Base-by-base conservation (phyloP, 2,113 vertebrate species). In the Pavo muticus region DNA sequence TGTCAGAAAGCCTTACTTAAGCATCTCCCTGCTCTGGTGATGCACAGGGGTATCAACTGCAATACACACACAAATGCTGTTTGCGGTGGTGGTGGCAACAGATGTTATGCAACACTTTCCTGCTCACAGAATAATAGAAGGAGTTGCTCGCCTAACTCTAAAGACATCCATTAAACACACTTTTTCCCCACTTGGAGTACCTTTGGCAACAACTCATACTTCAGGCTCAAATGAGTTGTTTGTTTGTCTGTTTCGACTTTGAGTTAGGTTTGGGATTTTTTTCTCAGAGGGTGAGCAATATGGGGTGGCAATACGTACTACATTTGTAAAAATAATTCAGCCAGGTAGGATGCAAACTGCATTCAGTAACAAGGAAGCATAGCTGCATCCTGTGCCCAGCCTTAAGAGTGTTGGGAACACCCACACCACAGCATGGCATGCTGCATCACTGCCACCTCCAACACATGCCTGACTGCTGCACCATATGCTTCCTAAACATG, bases 201-300 rank as follows among this genome's bases (percentile, higher is more conserved):
- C 32, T 88, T 63, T 17, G 32, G 21, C 19, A 83, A 8, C 25
- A 67, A 6, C 35, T 86, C 25, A 42, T 7, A 20, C 12, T 69
- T 76, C 14, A 35, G 16, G 35, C 67, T 64, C 32, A 57, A 57
- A 79, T 2, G 4, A 69, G 17, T 14, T 30, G 3, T 29, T 13
- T n/a, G 2, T 30, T 84, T 47, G 17, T 79, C 27, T 47, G 14
- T 50, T 68, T 32, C 19, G 60, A 6, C 3, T 10, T 39, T 69
- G 23, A 54, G 27, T 20, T 48, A 57, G 11, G 32, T 52, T 70
- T 65, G 48, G 20, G 8, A 4, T 54, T 5, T 5, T 30, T 50
- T 42, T 10, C 60, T 61, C 23, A 25, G 23, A 25, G 2, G 1
- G 0, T 8, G 12, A 7, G 4, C 35, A 35, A 35, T 35, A 35